Base-by-base conservation (phyloP, 2,888 invertebrate genomes). In the Eueremaeus valkanovi region DNA sequence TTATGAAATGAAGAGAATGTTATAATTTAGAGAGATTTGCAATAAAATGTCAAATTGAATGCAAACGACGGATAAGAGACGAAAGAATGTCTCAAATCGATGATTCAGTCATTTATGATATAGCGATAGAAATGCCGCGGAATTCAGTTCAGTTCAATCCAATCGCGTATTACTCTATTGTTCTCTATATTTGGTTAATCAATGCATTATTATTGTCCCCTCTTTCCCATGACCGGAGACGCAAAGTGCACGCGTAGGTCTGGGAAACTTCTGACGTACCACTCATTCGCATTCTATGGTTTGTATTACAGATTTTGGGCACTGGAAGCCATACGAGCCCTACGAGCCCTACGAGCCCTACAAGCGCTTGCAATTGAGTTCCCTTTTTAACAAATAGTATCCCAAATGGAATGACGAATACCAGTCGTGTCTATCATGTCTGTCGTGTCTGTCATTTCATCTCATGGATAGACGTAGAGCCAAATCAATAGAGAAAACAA, bases 381-480 rank as follows among this genome's bases (percentile, higher is more conserved):
- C 58, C 58, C 58, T 58, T 58, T 58, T 58, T 58, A 24, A 58
- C 21, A 5, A 58, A 58, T 5, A 8, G 36, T 18, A 13, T 11
- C 21, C 33, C 63, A 31, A 63, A 63, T 13, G 63, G 63, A 31
- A 63, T 63, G 63, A 63, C 63, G 33, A 63, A 63, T 63, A 18
- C 31, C 33, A 63, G 16, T 3, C 31, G 31, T 63, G 63, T 33
- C 63, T 31, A 6, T 63, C 33, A 63, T 63, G 9, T 31, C 29
- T 63, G 33, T 58, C 21, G 18, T 51, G 21, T 21, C 21, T 51
- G 6, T 18, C 21, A 36, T 51, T 18, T 18, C 6, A 51, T 51
- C 18, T n/a, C n/a, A n/a, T n/a, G n/a, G n/a, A n/a, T 40, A 40
- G 40, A 40, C 6, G 40, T 18, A 18, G 3, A 18, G 45, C 55